Base-by-base conservation (phyloP, 2,888 invertebrate species). In the Diachrysia chrysitis region DNA sequence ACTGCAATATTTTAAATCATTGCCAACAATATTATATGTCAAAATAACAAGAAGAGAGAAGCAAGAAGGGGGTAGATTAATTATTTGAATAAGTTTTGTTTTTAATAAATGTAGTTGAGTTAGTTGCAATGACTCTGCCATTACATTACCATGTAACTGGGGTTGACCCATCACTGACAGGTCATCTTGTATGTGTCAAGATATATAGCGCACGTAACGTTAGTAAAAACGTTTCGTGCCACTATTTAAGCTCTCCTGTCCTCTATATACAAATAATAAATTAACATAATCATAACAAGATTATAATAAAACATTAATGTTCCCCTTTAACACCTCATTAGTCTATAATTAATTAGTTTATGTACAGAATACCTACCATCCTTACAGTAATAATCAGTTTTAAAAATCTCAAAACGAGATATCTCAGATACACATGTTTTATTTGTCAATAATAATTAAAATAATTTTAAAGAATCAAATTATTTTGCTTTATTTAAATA, bases 181-280 rank as follows among this genome's bases (percentile, higher is more conserved):
- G 10, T 10, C 14, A 46, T 6, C 16, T 5, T 46, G 46, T 46
- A 46, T 46, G 7, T 46, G 9, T 46, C 10, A 10, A 32, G 14
- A 10, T 2, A 37, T 37, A 37, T 37, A 37, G 9, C 14, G 14
- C 37, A 46, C 9, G 46, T 3, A 6, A 17, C 46, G 9, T 61
- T 23, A 12, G 53, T 63, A 16, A 21, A 56, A 35, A 46, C 46
- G 12, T 56, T 16, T 16, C 37, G 14, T 55, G 53, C 53, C 46
- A 57, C n/a, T 4, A 55, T 55, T 10, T 25, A 53, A 58, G 29
- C 53, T 57, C 55, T 59, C 29, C 63, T 75, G 65, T 75, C 59
- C 71, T 71, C 63, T 79, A 71, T 81, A 73, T 73, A 80, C 76
- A 78, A 71, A 76, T 61, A 74, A 82, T 75, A 79, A 82, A 81